Evolutionary conservation across 92 coral and sea anemone genomes (phyloP).

Genomic region (Umimayanthus chanpuru): DNA sequence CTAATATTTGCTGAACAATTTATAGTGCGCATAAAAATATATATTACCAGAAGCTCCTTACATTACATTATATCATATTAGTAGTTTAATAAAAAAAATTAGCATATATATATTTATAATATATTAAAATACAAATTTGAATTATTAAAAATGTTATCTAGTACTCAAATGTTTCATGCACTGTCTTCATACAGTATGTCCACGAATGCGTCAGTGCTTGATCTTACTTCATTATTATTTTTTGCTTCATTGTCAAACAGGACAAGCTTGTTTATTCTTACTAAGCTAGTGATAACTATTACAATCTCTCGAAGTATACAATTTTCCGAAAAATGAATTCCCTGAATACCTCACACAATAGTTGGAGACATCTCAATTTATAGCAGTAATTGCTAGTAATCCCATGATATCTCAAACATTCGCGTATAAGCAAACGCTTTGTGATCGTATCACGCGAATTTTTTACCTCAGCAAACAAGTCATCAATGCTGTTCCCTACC

Average conservation of each 20-base stretch:
- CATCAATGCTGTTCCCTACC: neutral
- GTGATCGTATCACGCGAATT: neutral
- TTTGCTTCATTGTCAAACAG: neutral
- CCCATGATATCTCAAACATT: constrained; percentile 1
- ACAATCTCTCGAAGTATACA: neutral
- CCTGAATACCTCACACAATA: neutral
- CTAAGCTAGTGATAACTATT: neutral
- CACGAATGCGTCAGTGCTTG: too few species aligned
- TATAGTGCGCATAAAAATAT: neutral
- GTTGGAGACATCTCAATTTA: neutral
- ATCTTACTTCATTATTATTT: too few species aligned
- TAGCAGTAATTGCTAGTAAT: neutral
- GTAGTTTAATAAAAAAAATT: too few species aligned
- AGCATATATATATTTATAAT: too few species aligned
- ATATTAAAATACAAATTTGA: too few species aligned
- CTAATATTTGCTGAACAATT: too few species aligned
- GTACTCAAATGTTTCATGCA: too few species aligned
- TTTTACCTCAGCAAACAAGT: neutral
- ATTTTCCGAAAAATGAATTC: neutral
- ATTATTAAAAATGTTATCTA: too few species aligned
- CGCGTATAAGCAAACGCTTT: constrained; percentile 1
- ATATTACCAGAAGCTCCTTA: too few species aligned
- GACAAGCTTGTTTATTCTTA: neutral
- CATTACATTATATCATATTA: too few species aligned
- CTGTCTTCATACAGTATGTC: too few species aligned